Conservation (phyloP, 2,888 invertebrate genomes). For the Argynnis bischoffii region DNA sequence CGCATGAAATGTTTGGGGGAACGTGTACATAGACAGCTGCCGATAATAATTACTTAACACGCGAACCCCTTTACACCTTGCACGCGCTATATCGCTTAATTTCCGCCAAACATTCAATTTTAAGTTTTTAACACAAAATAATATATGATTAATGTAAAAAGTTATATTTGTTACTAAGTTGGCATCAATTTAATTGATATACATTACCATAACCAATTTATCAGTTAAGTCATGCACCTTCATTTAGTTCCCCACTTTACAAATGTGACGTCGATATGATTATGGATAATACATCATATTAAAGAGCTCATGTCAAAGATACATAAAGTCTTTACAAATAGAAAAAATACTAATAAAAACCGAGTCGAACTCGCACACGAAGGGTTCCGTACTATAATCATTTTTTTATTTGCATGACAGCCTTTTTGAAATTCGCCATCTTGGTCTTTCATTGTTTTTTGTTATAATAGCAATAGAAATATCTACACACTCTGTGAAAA, state of each 20-base stretch:
- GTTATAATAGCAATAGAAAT: too few relatives aligned
- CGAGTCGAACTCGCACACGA: too few relatives aligned
- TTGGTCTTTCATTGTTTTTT: too few relatives aligned
- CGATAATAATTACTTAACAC: slow-evolving; percentile 73
- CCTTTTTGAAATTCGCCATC: too few relatives aligned
- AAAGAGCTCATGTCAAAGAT: too few relatives aligned
- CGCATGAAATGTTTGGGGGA: slow-evolving; percentile 69
- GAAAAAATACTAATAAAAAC: too few relatives aligned
- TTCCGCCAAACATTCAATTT: slow-evolving; percentile 33
- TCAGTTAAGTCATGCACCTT: slow-evolving; percentile 11
- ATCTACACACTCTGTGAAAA: too few relatives aligned
- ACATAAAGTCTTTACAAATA: too few relatives aligned
- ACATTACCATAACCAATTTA: slow-evolving; percentile 27
- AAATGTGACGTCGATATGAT: too few relatives aligned
- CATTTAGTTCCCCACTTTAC: neutral
- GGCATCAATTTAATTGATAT: slow-evolving; percentile 24
- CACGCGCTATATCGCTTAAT: slow-evolving; percentile 47
- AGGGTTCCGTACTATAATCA: too few relatives aligned
- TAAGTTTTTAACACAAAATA: slow-evolving; percentile 30
- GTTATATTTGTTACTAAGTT: slow-evolving; percentile 17
- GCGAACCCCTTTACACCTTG: slow-evolving; percentile 80
- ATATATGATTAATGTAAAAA: slow-evolving; percentile 24
- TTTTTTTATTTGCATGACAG: too few relatives aligned
- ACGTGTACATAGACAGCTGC: slow-evolving; percentile 70
- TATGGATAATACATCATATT: too few relatives aligned